phyloP scores from a whole-genome alignment of 2,888 invertebrate genomes.

The Thera obeliscata region DNA sequence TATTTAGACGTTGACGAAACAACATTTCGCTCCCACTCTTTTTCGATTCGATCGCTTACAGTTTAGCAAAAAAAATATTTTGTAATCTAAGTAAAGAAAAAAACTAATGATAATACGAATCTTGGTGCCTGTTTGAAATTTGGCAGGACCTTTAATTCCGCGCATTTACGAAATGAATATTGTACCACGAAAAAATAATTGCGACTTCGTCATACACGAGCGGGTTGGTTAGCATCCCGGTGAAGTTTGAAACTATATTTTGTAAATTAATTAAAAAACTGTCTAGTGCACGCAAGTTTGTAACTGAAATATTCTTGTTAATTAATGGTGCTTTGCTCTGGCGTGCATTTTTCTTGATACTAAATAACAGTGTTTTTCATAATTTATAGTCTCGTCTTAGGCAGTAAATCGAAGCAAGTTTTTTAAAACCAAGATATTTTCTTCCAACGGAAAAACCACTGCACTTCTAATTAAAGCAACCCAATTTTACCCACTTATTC shows the following conservation, averaged over 20 bases:
- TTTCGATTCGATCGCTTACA: too few relatives aligned
- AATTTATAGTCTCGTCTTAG: slow-evolving; percentile 24
- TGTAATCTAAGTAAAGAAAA: too few relatives aligned
- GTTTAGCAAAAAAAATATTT: too few relatives aligned
- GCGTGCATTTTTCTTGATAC: slow-evolving; percentile 27
- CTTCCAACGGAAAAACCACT: background rate
- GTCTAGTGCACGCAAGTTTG: slow-evolving; percentile 54
- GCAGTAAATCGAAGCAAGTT: slow-evolving; percentile 47
- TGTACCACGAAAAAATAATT: slow-evolving; percentile 42
- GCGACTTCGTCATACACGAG: slow-evolving; percentile 46
- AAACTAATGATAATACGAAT: too few relatives aligned
- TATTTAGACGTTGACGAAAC: too few relatives aligned
- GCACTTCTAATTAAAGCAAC: background rate
- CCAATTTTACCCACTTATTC: background rate
- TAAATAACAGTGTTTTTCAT: slow-evolving; percentile 29
- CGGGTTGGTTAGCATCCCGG: slow-evolving; percentile 46
- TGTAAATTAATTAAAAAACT: slow-evolving; percentile 61
- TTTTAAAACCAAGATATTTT: slow-evolving; percentile 11
- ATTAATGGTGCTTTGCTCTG: slow-evolving; percentile 29
- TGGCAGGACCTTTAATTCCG: background rate
- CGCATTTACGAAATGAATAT: background rate
- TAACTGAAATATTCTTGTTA: slow-evolving; percentile 39
- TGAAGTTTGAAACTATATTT: slow-evolving; percentile 57
- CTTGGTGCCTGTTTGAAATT: too few relatives aligned
- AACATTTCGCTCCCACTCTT: too few relatives aligned